Conservation (phyloP, 2,888 invertebrate species). For the Autographa gamma region DNA sequence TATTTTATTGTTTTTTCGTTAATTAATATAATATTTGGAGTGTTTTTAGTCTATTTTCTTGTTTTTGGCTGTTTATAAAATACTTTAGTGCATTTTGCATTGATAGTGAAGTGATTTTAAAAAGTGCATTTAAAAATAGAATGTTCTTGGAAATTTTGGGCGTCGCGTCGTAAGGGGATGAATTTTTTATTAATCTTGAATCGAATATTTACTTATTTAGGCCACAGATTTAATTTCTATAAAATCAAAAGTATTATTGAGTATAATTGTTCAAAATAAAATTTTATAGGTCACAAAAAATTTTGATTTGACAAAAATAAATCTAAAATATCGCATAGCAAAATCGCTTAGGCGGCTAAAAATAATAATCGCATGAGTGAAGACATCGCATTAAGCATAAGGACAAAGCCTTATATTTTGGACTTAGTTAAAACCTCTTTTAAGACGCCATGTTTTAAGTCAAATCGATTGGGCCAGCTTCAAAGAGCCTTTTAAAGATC, state of each 20-base stretch:
- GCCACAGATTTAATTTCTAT: too few species aligned
- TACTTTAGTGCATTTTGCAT: neutral
- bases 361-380: neutral
- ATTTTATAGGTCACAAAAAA: too few species aligned
- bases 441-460: neutral
- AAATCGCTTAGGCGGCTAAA: neutral
- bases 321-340: neutral
- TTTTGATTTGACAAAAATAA: neutral
- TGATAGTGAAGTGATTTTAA: neutral
- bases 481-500: neutral
- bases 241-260: too few species aligned
- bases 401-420: conserved; percentile 2
- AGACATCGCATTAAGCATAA: neutral
- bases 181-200: too few species aligned
- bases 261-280: too few species aligned
- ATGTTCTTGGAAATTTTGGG: neutral
- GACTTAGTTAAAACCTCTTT: neutral
- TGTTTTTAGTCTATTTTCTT: neutral
- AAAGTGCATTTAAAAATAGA: neutral
- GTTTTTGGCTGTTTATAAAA: neutral
- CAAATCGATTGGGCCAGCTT: neutral
- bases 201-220: too few species aligned
- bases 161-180: neutral
- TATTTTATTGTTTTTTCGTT: neutral
- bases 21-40: neutral